Conservation (phyloP, 2,888 invertebrate species). For the Harpalus rubripes region DNA sequence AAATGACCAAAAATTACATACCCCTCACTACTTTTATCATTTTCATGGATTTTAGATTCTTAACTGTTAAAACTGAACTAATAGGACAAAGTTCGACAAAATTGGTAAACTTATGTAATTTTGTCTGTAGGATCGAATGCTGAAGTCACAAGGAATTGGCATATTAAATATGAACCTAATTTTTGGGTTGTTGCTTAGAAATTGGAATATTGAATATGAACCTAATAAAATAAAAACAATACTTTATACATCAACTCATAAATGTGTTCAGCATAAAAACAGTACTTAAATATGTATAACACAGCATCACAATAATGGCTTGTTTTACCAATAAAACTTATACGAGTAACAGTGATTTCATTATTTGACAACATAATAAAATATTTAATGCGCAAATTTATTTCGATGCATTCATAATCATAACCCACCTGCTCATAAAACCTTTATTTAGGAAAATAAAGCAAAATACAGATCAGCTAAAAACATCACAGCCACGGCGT, state of each 20-base stretch:
- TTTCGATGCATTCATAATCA: background rate
- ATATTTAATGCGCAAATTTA: background rate
- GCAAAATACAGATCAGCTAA: background rate
- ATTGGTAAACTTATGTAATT: no score
- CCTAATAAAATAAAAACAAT: background rate
- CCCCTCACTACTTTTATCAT: no score
- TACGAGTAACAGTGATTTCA: background rate
- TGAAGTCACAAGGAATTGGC: no score
- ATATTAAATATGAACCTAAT: no score
- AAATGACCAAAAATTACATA: no score
- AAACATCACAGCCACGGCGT: background rate
- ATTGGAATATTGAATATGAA: background rate
- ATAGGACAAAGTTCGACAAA: no score
- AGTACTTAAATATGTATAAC: background rate
- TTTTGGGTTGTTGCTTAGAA: no score
- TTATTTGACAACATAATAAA: slow-evolving; percentile 1
- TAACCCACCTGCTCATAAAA: background rate
- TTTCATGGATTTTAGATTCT: no score
- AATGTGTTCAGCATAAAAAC: background rate
- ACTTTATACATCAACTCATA: background rate
- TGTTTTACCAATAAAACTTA: slow-evolving; percentile 19
- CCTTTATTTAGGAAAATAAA: background rate
- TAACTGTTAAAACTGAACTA: no score
- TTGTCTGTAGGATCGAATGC: no score
- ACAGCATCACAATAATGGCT: slow-evolving; percentile 4